Evolutionary conservation across 2,888 invertebrate species (phyloP), one percentile per base, ranked within the genome.

Genomic region (Polydrusus tereticollis): DNA sequence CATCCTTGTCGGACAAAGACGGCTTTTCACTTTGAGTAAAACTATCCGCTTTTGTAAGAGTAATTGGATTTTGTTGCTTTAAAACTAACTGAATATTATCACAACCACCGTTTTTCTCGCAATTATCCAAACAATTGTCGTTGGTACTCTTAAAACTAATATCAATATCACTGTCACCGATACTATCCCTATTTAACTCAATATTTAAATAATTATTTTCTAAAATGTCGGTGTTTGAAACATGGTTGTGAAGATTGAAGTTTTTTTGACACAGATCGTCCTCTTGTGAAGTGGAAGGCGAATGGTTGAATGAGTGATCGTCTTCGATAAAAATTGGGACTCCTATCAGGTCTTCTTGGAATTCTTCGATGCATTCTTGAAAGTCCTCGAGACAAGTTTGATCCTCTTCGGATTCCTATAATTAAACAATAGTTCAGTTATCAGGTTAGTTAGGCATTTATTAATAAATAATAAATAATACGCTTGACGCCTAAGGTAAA

Each of bases 301-400:
- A 83, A 71, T 81, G 80, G 68, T 82, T 83, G 76, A 83, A 86
- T 0, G 89, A 88, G 67, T 88, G 88, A 78, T 89, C 89, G 14
- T 89, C 89, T 75, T 90, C 90, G 21, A 90, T 85, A 77, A 89
- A 90, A 79, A 90, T 89, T 78, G 90, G 89, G 12, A 90, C 88
- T 2, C 89, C 89, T 81, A 90, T 89, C 65, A 90, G 77, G 16
- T 90, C 89, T 80, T 90, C 90, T 4, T 89, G 90, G 77, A 90
- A 90, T 78, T 90, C 90, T 81, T 90, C 90, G 47, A 90, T 87
- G 77, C 90, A 90, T 82, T 90, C 90, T 81, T 90, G 90, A 78
- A 89, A 90, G 50, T 90, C 90, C 69, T 90, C 90, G 84, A 90
- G 87, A 45, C 89, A 90, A 0, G 90, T 90, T 79, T 89, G 89